phyloP scores from a whole-genome alignment of 2,888 invertebrate species.

The Sphecodes monilicornis region DNA sequence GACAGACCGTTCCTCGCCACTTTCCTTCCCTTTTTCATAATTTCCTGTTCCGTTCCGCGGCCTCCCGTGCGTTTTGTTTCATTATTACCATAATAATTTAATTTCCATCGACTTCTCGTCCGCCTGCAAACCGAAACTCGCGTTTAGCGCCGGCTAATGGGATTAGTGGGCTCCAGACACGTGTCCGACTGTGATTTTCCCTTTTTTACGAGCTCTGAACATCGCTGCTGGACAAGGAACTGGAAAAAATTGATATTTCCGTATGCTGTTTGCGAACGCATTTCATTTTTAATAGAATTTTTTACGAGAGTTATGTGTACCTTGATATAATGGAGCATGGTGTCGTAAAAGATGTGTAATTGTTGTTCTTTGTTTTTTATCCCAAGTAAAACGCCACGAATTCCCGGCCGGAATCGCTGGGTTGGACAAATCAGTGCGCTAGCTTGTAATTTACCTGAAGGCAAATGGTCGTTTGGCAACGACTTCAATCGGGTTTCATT shows the following conservation, averaged over 20 bases:
- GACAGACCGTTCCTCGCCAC: slow-evolving; percentile 36
- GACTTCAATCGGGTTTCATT: slow-evolving; percentile 62
- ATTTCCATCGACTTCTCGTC: slow-evolving; percentile 55
- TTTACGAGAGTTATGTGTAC: neutral
- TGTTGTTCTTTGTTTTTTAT: neutral
- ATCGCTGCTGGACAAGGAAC: neutral
- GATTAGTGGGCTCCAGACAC: neutral
- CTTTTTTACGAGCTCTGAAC: neutral
- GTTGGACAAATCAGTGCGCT: slow-evolving; percentile 35
- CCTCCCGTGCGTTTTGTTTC: slow-evolving; percentile 37
- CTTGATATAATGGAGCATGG: neutral
- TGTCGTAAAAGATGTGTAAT: neutral
- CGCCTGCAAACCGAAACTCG: neutral
- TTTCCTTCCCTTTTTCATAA: slow-evolving; percentile 39
- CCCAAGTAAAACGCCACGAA: slow-evolving; percentile 10
- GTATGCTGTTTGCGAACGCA: neutral
- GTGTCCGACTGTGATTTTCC: neutral
- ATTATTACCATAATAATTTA: slow-evolving; percentile 63
- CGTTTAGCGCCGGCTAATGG: neutral
- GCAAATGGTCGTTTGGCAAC: slow-evolving; percentile 49
- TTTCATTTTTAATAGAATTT: neutral
- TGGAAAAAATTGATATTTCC: neutral
- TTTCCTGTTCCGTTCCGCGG: slow-evolving; percentile 30
- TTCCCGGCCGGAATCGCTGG: slow-evolving; percentile 27
- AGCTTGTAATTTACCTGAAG: slow-evolving; percentile 53